These are phyloP conservation scores for Sarcophaga variegata DNA, from an alignment of 2,888 invertebrate species.

Conservation along the genomic window DNA sequence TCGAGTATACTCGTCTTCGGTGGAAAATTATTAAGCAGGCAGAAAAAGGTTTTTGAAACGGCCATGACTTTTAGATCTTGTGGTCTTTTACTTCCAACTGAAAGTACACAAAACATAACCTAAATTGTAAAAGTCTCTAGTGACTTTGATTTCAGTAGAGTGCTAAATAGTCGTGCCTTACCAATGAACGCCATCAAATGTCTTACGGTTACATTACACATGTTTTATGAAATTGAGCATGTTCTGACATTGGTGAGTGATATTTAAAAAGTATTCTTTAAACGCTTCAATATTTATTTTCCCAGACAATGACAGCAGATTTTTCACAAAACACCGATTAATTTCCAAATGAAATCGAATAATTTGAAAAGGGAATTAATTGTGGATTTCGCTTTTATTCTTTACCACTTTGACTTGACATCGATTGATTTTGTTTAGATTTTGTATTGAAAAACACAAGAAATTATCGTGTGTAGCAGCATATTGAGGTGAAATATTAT, in stretches of 20 bases:
- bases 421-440: constrained; percentile 57
- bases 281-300: constrained; percentile 59
- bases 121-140: not conserved
- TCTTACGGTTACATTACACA: not conserved
- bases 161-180: not conserved
- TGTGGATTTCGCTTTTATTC: constrained; percentile 22
- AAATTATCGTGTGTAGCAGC: not conserved
- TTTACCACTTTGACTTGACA: constrained; percentile 33
- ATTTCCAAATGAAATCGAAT: not conserved
- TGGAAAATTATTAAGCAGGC: too few relatives aligned
- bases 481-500: constrained; percentile 51
- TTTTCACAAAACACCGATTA: not conserved
- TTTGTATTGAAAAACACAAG: constrained; percentile 29
- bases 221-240: constrained; percentile 20
- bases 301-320: not conserved
- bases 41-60: too few relatives aligned
- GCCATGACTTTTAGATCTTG: too few relatives aligned
- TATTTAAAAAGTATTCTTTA: constrained; percentile 58
- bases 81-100: too few relatives aligned
- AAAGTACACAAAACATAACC: too few relatives aligned
- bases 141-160: not conserved
- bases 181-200: not conserved
- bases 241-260: constrained; percentile 33
- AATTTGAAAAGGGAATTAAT: constrained; percentile 45
- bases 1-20: too few relatives aligned